Conservation (phyloP, 1,140 invertebrate species). For the Oryctes rhinoceros region DNA sequence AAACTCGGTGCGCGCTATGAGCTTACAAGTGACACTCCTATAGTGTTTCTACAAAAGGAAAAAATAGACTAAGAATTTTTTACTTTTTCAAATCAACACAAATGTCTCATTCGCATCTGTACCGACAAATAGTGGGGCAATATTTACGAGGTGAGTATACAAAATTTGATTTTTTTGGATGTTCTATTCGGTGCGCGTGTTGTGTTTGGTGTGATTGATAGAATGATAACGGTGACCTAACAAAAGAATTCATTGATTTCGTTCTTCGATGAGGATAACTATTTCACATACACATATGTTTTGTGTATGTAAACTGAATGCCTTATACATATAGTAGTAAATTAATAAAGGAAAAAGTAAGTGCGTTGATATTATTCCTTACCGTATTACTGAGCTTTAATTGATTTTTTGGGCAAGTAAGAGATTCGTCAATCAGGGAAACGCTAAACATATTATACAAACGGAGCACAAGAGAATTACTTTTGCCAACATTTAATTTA, state of each 20-base stretch:
- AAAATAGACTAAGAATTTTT: neutral
- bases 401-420: too few species aligned
- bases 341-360: too few species aligned
- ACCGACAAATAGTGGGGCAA: constrained; percentile 33
- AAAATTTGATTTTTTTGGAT: neutral
- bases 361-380: too few species aligned
- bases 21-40: neutral
- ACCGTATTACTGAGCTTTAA: too few species aligned
- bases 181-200: neutral
- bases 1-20: neutral
- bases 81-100: neutral
- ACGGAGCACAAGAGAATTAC: too few species aligned
- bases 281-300: neutral
- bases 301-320: neutral
- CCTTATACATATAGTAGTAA: neutral
- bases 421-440: too few species aligned
- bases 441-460: too few species aligned
- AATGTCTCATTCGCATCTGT: constrained; percentile 41
- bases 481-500: too few species aligned
- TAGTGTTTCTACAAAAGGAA: neutral
- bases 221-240: neutral
- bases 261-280: neutral
- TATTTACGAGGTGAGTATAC: constrained; percentile 42
- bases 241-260: neutral
- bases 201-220: neutral